Evolutionary conservation across 2,113 vertebrate genomes (phyloP), one percentile per base, ranked within the genome.

Genomic region (Copsychus sechellarum): DNA sequence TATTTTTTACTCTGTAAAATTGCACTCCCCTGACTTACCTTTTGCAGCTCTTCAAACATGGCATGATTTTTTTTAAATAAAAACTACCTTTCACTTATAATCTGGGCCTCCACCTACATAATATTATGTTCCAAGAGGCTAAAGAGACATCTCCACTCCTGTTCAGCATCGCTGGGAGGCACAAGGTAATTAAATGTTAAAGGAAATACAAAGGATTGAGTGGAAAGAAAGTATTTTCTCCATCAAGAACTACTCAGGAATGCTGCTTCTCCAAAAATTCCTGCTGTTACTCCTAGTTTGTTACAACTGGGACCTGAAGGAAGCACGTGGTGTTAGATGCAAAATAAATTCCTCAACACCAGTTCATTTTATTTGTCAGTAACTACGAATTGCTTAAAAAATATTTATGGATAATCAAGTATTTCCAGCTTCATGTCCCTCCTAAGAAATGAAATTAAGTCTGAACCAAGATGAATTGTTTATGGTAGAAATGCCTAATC

Each of bases 1-100:
- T 34, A 15, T 79, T 72, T 33, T 67, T 25, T 13, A 50, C 12
- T 81, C 40, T 31, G 10, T 42, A 67, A 8, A 71, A n/a, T 5
- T 60, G 33, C 23, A 50, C 43, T 92, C 29, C 29, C 43, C 34
- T 51, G 50, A 78, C 89, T 95, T 95, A 96, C 86, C 90, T 93
- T 38, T 40, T 48, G 42, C 6, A 38, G 70, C 40, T 89, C 76
- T 81, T 93, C 33, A 85, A 36, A 77, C 18, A 2, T 6, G 23
- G 19, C 9, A 26, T 10, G 5, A 19, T 26, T 54, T 79, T 71
- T 34, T 56, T 4, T 8, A 0, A 88, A 58, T 56, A 57, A 77
- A 67, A 86, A 64, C 29, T 53, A 40, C 15, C 33, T 42, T 61
- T 54, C 62, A 22, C 9, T 74, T 72, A 29, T 3, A 38, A 53